phyloP scores from a whole-genome alignment of 2,797 vertebrate genomes.

The Hippocampus kuda region DNA sequence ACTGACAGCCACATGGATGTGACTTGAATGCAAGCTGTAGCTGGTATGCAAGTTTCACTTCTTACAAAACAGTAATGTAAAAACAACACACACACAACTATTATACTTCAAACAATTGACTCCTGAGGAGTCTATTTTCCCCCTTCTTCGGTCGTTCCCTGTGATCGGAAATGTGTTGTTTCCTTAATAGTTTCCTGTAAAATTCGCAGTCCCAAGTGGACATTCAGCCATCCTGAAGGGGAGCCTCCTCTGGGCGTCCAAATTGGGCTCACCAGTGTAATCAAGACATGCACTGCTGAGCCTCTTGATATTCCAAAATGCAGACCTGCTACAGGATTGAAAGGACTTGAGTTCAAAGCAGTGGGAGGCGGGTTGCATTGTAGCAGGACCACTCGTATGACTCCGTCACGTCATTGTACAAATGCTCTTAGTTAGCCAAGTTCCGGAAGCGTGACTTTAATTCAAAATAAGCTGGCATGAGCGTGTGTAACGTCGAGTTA shows the following conservation, averaged over 20 bases:
- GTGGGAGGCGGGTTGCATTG: background rate
- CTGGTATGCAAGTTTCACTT: conserved; percentile 40
- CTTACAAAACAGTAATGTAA: conserved; percentile 8
- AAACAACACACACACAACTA: conserved; percentile 14
- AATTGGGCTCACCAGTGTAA: conserved; percentile 48
- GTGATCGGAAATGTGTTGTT: conserved; percentile 67
- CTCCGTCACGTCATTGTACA: background rate
- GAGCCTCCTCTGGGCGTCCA: conserved; percentile 37
- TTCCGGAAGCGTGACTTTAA: conserved; percentile 26
- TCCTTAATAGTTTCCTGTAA: conserved; percentile 68
- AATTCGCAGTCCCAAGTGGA: conserved; percentile 49
- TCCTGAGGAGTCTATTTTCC: conserved; percentile 28
- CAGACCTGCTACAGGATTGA: background rate
- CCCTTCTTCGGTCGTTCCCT: conserved; percentile 39
- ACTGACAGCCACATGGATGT: background rate
- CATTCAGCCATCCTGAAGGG: conserved; percentile 42
- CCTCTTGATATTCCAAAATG: conserved; percentile 10
- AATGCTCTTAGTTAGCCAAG: background rate
- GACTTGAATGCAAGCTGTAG: conserved; percentile 17
- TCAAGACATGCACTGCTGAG: conserved; percentile 34
- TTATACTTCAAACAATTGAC: conserved; percentile 35
- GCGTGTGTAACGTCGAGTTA: conserved; percentile 30
- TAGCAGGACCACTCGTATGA: background rate
- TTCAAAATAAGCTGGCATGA: conserved; percentile 20
- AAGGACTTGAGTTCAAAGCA: conserved; percentile 1